phyloP scores from a whole-genome alignment of 2,797 vertebrate genomes.

The Onychomys arenicola region DNA sequence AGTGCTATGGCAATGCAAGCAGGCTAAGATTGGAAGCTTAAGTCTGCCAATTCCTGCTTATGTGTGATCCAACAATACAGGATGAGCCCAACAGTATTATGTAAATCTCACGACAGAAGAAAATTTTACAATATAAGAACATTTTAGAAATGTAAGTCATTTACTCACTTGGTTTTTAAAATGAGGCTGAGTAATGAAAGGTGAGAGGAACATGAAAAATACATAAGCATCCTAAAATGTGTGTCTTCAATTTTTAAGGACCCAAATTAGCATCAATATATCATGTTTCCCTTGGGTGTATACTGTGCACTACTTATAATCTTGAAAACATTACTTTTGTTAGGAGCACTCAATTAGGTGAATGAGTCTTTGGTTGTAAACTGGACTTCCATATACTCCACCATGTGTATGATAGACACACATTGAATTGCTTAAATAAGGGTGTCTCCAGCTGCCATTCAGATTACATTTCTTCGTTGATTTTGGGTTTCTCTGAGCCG shows the following conservation, averaged over 20 bases:
- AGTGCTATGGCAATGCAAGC: not conserved
- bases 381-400: not conserved
- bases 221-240: not conserved
- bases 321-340: not conserved
- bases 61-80: not conserved
- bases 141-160: not conserved
- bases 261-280: slow-evolving; percentile 13
- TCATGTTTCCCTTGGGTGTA: not conserved
- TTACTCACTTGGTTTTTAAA: not conserved
- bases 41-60: not conserved
- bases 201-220: not conserved
- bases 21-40: slow-evolving; percentile 13
- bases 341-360: not conserved
- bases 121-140: not conserved
- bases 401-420: not conserved
- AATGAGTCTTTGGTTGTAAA: not conserved
- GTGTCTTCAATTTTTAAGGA: not conserved
- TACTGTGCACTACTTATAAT: not conserved
- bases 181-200: not conserved
- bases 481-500: not conserved
- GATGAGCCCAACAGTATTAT: not conserved
- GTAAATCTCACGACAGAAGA: not conserved
- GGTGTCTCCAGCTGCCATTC: not conserved
- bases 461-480: not conserved
- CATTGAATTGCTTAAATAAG: not conserved